Conservation (phyloP, 2,113 vertebrate species). For the Puntigrus tetrazona region DNA sequence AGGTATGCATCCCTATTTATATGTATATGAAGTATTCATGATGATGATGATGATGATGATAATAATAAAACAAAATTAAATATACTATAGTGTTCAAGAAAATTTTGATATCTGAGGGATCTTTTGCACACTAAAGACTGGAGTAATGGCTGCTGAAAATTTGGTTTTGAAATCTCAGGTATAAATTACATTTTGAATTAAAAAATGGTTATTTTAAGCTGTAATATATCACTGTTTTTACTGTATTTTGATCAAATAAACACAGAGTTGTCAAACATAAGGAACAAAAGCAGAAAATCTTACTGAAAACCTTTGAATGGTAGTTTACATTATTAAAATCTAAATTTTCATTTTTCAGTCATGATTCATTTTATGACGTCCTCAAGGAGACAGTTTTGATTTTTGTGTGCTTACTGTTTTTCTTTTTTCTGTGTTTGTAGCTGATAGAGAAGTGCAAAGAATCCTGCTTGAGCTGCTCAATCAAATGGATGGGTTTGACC, state of each 20-base stretch:
- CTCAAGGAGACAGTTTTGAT: background rate
- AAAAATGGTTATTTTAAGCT: background rate
- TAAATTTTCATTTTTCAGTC: background rate
- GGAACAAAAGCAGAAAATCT: background rate
- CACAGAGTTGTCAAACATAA: background rate
- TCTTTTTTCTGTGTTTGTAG: slow-evolving; percentile 63
- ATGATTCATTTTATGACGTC: background rate
- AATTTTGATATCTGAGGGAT: too few species aligned
- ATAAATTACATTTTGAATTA: background rate
- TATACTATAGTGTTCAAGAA: too few species aligned
- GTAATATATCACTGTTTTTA: background rate
- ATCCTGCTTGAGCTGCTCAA: slow-evolving; percentile 93
- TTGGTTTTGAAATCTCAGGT: background rate
- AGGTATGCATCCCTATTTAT: slow-evolving; percentile 68
- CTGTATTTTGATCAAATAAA: background rate
- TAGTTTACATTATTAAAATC: background rate
- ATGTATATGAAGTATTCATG: too few species aligned
- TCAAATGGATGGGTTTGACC: slow-evolving; percentile 96
- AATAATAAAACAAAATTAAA: too few species aligned
- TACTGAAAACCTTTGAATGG: background rate
- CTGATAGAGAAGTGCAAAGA: slow-evolving; percentile 91
- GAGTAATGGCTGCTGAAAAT: background rate
- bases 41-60: too few species aligned
- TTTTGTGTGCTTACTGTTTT: background rate
- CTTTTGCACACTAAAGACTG: background rate